phyloP scores from a whole-genome alignment of 53 echinoderm and acorn worm genomes.

The Patiria pectinifera region DNA sequence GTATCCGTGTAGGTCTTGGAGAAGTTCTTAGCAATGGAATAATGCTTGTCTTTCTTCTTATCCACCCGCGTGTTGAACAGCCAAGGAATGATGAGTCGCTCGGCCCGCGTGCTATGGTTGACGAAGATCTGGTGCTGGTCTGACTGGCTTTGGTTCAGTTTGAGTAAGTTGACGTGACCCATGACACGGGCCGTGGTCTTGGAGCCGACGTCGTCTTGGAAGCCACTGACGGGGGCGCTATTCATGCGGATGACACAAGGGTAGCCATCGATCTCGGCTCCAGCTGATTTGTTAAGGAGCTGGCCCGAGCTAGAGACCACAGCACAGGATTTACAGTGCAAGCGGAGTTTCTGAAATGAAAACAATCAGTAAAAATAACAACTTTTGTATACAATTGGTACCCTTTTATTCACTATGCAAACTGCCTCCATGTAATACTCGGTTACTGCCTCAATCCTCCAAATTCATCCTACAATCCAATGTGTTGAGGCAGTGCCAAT shows the following conservation, averaged over 20 bases:
- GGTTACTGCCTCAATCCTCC: too few species aligned
- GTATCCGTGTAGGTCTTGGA: slow-evolving; percentile 80
- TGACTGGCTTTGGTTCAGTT: slow-evolving; percentile 80
- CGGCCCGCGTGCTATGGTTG: slow-evolving; percentile 78
- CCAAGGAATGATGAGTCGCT: slow-evolving; percentile 91
- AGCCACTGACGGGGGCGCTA: slow-evolving; percentile 90
- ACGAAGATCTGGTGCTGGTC: slow-evolving; percentile 87
- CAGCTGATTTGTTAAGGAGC: slow-evolving; percentile 88
- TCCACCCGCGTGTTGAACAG: slow-evolving; percentile 89
- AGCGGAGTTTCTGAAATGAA: slow-evolving; percentile 82
- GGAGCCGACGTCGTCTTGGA: slow-evolving; percentile 88
- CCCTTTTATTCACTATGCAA: too few species aligned
- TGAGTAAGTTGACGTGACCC: slow-evolving; percentile 92
- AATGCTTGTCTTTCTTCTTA: slow-evolving; percentile 92
- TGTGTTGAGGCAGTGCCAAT: too few species aligned
- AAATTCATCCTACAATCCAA: too few species aligned
- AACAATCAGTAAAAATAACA: too few species aligned
- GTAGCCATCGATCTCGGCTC: slow-evolving; percentile 85
- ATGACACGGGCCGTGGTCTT: slow-evolving; percentile 94
- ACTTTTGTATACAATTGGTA: too few species aligned
- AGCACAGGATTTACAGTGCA: slow-evolving; percentile 93
- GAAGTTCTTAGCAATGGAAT: slow-evolving; percentile 95
- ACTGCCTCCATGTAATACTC: too few species aligned
- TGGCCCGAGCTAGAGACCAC: slow-evolving; percentile 97
- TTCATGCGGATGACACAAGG: slow-evolving; percentile 98